A percentile compares a stretch with the other conserved stretches of the same genome.
Evolutionary conservation across 37 sponge, comb jelly and placozoan species (phyloP).

Genomic region (Chondrilla cf. caribensis): DNA sequence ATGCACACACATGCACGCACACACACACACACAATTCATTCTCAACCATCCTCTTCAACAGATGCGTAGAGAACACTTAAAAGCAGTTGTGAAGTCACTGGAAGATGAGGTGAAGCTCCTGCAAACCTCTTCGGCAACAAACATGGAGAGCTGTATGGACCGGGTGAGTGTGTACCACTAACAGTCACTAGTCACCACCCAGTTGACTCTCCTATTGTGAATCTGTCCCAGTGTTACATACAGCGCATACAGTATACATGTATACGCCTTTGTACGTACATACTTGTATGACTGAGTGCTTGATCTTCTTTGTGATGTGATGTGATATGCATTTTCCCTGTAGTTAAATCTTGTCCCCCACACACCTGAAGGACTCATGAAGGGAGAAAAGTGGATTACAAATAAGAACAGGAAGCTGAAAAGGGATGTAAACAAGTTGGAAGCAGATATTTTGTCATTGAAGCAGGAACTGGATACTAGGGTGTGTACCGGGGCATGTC

Average conservation of each 20-base stretch:
- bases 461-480: slow-evolving; percentile 34
- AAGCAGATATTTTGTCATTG: slow-evolving; percentile 40
- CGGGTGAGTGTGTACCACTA: neutral
- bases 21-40: too few species aligned
- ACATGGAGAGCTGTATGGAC: neutral
- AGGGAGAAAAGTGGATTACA: slow-evolving; percentile 69
- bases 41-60: too few species aligned
- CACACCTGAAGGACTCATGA: slow-evolving; percentile 65
- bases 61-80: neutral
- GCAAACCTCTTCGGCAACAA: neutral
- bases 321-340: too few species aligned
- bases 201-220: too few species aligned
- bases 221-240: neutral
- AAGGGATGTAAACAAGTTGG: slow-evolving; percentile 49
- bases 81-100: neutral
- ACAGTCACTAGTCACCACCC: too few species aligned
- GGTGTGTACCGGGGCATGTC: neutral
- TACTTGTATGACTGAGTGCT: too few species aligned
- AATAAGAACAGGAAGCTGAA: slow-evolving; percentile 65
- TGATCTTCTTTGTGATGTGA: too few species aligned
- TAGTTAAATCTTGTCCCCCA: slow-evolving; percentile 62
- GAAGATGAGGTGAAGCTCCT: neutral
- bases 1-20: too few species aligned
- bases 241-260: too few species aligned
- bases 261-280: too few species aligned